Conservation (phyloP, 2,113 vertebrate genomes). For the Atrichornis clamosus region DNA sequence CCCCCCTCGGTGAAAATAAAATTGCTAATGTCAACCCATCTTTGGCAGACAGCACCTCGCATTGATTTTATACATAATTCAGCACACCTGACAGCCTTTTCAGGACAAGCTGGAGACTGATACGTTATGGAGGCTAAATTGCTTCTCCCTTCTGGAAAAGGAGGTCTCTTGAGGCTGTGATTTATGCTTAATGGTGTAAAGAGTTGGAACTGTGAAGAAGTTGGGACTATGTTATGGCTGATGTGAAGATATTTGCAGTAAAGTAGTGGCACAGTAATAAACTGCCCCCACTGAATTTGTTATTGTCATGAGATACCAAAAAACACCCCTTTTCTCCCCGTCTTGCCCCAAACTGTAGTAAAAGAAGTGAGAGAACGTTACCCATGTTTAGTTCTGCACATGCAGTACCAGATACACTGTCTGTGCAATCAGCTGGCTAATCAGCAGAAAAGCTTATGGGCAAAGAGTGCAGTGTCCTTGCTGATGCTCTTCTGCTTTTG, state of each 20-base stretch:
- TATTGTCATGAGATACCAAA: neutral
- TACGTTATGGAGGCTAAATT: constrained; percentile 56
- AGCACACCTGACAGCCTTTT: constrained; percentile 34
- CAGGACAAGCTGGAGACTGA: constrained; percentile 47
- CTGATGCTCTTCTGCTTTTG: neutral
- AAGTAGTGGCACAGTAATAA: neutral
- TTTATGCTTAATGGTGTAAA: constrained; percentile 1
- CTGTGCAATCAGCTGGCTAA: neutral
- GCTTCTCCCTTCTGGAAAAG: constrained; percentile 57
- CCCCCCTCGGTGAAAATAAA: constrained; percentile 3
- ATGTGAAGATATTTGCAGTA: neutral
- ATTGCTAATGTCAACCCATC: constrained; percentile 40
- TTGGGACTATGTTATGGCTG: neutral
- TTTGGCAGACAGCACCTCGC: neutral
- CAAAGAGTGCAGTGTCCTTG: neutral
- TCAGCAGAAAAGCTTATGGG: neutral
- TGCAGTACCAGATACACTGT: neutral
- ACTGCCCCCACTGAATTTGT: neutral
- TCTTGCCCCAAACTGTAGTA: neutral
- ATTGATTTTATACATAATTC: constrained; percentile 64
- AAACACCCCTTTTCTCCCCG: neutral
- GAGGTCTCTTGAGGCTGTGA: constrained; percentile 27
- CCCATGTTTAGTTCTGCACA: neutral
- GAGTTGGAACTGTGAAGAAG: neutral
- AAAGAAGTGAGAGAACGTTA: neutral